Conservation (phyloP, 23 tunicate species). For the Pegea sp. region DNA sequence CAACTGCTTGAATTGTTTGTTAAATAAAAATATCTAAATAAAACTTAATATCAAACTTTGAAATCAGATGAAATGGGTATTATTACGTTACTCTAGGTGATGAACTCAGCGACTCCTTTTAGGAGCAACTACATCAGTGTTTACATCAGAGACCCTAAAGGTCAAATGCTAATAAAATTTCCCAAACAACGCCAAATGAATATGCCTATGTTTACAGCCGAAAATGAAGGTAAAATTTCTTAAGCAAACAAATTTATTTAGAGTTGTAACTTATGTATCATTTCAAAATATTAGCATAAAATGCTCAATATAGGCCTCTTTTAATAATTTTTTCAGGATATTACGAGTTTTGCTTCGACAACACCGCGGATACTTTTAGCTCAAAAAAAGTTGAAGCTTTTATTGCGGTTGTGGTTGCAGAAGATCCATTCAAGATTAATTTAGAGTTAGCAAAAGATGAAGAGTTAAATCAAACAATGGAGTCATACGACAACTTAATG, state of each 20-base stretch:
- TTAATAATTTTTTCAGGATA: neutral
- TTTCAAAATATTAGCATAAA: too few relatives aligned
- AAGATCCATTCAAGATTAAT: neutral
- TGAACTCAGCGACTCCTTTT: slow-evolving; percentile 1
- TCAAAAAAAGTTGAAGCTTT: neutral
- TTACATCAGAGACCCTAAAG: neutral
- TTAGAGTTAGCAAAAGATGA: neutral
- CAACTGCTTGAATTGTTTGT: too few relatives aligned
- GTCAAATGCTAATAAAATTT: neutral
- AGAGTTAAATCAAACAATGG: neutral
- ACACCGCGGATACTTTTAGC: neutral
- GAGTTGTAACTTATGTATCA: neutral
- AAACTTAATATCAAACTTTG: too few relatives aligned
- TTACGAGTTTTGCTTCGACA: neutral
- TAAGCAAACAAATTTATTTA: neutral
- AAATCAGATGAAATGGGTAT: too few relatives aligned
- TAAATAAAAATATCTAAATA: too few relatives aligned
- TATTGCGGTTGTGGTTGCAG: neutral
- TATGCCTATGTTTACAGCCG: neutral
- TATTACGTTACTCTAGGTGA: too few relatives aligned
- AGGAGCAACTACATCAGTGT: neutral
- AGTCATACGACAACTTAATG: neutral
- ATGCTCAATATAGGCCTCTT: too few relatives aligned
- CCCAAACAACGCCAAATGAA: neutral
- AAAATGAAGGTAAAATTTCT: neutral